These are phyloP conservation scores for Campoletis sonorensis DNA, from an alignment of 1,140 invertebrate genomes.

Conservation along the genomic window DNA sequence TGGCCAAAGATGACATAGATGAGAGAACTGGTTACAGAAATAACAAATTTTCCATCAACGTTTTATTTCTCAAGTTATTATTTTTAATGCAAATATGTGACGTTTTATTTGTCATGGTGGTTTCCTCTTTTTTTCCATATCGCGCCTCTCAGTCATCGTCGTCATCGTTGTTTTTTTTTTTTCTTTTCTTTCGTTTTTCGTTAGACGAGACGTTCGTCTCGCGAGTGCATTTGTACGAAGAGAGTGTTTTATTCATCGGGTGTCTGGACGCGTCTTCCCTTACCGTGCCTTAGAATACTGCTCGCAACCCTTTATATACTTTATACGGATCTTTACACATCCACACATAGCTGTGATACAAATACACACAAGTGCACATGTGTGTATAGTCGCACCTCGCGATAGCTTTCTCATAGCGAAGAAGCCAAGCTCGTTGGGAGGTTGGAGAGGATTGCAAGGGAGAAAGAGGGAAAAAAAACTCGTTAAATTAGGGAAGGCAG, in stretches of 20 bases:
- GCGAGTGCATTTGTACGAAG: conserved; percentile 57
- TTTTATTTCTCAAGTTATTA: background rate
- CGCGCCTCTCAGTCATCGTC: conserved; percentile 16
- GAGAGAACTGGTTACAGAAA: background rate
- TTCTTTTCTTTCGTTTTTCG: background rate
- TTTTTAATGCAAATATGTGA: background rate
- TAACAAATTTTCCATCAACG: background rate
- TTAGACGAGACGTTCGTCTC: conserved; percentile 35
- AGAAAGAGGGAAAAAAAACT: conserved; percentile 58
- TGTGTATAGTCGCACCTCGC: conserved; percentile 12
- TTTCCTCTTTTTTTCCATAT: conserved; percentile 6
- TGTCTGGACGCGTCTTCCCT: conserved; percentile 61
- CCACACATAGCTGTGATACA: too few relatives aligned
- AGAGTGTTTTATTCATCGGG: conserved; percentile 66
- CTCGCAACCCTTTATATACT: background rate
- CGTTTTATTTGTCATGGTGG: conserved; percentile 15
- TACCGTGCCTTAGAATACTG: conserved; percentile 57
- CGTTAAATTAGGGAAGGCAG: conserved; percentile 66
- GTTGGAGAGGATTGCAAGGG: conserved; percentile 20
- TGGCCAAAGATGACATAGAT: background rate
- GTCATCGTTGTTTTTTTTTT: too few relatives aligned
- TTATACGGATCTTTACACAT: background rate
- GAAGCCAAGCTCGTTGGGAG: background rate
- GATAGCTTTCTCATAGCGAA: conserved; percentile 36
- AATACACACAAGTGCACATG: too few relatives aligned